Conservation (phyloP, 2,888 invertebrate species). For the Patella ulyssiponensis region DNA sequence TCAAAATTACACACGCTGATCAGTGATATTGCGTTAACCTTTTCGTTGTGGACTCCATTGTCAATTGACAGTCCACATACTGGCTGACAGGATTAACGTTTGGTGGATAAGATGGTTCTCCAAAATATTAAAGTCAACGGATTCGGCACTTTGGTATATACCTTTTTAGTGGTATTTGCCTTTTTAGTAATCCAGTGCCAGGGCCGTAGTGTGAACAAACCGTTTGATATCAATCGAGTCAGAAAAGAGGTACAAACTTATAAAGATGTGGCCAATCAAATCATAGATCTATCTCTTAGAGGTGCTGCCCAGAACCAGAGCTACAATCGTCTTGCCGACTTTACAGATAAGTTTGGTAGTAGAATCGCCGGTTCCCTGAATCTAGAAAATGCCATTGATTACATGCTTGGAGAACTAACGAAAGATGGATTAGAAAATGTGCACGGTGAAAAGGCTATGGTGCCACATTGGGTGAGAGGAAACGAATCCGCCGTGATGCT, state of each 20-base stretch:
- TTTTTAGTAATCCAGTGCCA: background rate
- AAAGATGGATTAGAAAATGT: constrained; percentile 77
- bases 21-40: no score
- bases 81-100: no score
- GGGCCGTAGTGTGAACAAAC: background rate
- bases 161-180: background rate
- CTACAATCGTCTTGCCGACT: constrained; percentile 58
- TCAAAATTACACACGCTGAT: no score
- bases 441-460: constrained; percentile 79
- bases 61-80: no score
- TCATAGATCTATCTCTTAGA: constrained; percentile 55
- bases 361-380: constrained; percentile 78
- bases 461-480: constrained; percentile 75
- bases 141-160: no score
- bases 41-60: no score
- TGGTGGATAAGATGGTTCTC: background rate
- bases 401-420: constrained; percentile 75
- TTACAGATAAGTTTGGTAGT: constrained; percentile 76
- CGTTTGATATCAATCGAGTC: background rate
- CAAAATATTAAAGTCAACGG: background rate
- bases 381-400: constrained; percentile 81
- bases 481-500: constrained; percentile 80
- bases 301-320: constrained; percentile 57
- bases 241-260: background rate
- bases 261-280: constrained; percentile 43